Percentiles rank a stretch among this genome's conserved stretches.
phyloP scores from a whole-genome alignment of 1,140 invertebrate species.

The Camponotus vicinus region DNA sequence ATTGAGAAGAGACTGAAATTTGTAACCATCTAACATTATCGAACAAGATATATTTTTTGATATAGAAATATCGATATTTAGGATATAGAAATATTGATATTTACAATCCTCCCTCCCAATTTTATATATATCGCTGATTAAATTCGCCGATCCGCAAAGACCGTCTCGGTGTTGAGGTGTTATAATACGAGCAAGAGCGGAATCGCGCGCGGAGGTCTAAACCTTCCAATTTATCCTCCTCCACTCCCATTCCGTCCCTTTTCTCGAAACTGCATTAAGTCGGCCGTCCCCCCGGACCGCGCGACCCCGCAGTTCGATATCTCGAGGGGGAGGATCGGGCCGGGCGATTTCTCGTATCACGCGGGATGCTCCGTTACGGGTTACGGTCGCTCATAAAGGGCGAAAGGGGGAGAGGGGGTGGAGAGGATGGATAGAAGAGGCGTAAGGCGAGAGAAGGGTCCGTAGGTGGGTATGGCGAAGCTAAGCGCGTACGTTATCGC shows the following conservation, averaged over 20 bases:
- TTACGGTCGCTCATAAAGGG: constrained; percentile 42
- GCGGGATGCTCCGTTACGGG: constrained; percentile 52
- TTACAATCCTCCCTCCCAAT: not conserved
- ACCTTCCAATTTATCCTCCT: constrained; percentile 22
- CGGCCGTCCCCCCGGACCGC: not conserved
- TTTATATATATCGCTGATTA: not conserved
- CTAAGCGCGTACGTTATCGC: constrained; percentile 70
- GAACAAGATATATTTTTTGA: not conserved
- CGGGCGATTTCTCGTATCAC: constrained; percentile 47
- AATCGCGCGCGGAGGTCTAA: constrained; percentile 20
- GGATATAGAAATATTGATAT: not conserved
- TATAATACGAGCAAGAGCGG: constrained; percentile 24
- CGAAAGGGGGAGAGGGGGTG: not conserved
- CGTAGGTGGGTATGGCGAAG: constrained; percentile 53
- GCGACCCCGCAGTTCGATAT: constrained; percentile 23
- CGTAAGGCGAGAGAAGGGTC: constrained; percentile 59
- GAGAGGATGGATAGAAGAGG: constrained; percentile 40
- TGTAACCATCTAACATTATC: not conserved
- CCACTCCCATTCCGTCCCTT: too few relatives aligned
- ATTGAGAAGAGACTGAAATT: not conserved
- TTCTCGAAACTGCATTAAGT: constrained; percentile 51
- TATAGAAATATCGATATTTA: not conserved
- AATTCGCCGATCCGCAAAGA: constrained; percentile 13
- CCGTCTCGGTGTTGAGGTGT: not conserved
- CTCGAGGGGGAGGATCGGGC: constrained; percentile 33